Conservation (phyloP, 2,888 invertebrate genomes). For the Cheilosia soror region DNA sequence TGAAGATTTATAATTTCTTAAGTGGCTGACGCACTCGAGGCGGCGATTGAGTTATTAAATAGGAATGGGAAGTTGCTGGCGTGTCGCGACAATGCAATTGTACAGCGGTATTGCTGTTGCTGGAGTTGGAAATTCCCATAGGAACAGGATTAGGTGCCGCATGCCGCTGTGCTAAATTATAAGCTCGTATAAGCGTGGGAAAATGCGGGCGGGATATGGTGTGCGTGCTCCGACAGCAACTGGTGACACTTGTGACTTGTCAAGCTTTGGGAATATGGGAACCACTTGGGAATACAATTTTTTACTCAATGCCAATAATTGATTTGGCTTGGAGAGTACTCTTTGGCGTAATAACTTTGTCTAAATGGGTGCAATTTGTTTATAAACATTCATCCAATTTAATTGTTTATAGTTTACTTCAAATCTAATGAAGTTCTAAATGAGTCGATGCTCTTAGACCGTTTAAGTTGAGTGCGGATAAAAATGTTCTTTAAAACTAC, state of each 20-base stretch:
- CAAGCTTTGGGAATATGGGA: conserved; percentile 19
- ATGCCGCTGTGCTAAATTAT: conserved; percentile 21
- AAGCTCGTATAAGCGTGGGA: conserved; percentile 44
- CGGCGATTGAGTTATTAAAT: conserved; percentile 71
- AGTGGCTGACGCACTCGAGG: conserved; percentile 69
- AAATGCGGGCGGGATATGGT: not conserved
- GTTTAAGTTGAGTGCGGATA: no score
- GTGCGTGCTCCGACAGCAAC: no score
- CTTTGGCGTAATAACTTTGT: not conserved
- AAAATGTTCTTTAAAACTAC: no score
- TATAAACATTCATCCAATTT: no score
- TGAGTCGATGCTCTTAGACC: no score
- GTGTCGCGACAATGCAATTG: conserved; percentile 54
- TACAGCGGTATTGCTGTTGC: conserved; percentile 13
- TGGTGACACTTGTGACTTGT: conserved; percentile 42
- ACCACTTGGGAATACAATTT: conserved; percentile 23
- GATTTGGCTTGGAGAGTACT: conserved; percentile 1
- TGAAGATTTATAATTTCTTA: conserved; percentile 73
- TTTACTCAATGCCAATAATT: conserved; percentile 2
- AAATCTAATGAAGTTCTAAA: no score
- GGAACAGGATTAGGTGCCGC: conserved; percentile 10
- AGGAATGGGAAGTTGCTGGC: conserved; percentile 58
- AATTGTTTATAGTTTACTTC: no score
- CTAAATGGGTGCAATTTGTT: not conserved
- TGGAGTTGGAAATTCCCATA: conserved; percentile 19